phyloP scores from a whole-genome alignment of 2,888 invertebrate genomes.

The Yponomeuta sedellus region DNA sequence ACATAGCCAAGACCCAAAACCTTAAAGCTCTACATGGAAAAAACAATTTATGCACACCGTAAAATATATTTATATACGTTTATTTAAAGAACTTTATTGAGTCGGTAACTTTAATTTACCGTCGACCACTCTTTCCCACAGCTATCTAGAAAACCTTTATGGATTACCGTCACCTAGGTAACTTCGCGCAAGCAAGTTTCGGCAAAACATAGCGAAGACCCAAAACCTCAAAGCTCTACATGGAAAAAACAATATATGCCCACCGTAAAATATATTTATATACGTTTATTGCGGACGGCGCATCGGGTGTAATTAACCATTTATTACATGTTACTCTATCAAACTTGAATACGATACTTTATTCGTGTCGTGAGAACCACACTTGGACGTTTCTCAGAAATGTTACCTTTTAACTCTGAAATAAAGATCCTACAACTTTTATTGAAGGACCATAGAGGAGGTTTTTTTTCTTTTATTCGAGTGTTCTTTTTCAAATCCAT shows the following conservation, averaged over 20 bases:
- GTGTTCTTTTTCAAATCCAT: conserved; percentile 17
- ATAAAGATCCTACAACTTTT: conserved; percentile 64
- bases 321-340: conserved; percentile 67
- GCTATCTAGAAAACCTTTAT: not conserved
- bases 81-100: no score
- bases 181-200: conserved; percentile 1
- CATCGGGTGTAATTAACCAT: conserved; percentile 64
- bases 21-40: not conserved
- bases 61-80: no score
- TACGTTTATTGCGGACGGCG: conserved; percentile 61
- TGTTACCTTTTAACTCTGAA: conserved; percentile 62
- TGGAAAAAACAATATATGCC: conserved; percentile 39
- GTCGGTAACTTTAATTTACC: no score
- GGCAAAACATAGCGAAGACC: not conserved
- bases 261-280: conserved; percentile 56
- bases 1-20: not conserved
- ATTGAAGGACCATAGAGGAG: conserved; percentile 58
- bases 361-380: conserved; percentile 59
- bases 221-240: not conserved
- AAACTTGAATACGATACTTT: conserved; percentile 45
- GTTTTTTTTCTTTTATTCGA: conserved; percentile 34
- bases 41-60: no score
- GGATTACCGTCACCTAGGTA: not conserved
- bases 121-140: no score
- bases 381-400: conserved; percentile 54